Base-by-base conservation (phyloP, 92 coral and sea anemone genomes). In the Phenganax subtilis region DNA sequence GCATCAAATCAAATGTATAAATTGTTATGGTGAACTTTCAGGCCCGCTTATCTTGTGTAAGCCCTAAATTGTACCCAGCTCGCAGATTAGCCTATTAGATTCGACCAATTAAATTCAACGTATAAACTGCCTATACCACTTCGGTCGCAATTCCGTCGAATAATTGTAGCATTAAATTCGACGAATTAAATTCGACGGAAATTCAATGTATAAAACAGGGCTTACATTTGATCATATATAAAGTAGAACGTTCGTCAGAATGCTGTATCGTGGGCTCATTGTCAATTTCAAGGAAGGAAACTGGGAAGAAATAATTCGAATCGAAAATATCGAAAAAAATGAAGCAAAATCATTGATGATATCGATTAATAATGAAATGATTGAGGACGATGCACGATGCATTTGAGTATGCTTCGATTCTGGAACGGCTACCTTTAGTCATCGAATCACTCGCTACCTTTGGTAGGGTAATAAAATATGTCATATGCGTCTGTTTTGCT, bases 371-470 rank as follows among this genome's bases (percentile, higher is more conserved):
- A 61, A 20, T 62, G 83, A 30, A 65, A 62, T 79, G 83, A 53
- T 59, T 77, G 69, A 57, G 84, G 90, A 90, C 80, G 86, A 96
- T 96, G 99, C 99, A 96, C 85, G 99, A 96, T 96, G 99, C 99
- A 60, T 96, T 96, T 86, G 99, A 96, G 77, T 91, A 96, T 90
- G 99, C 97, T 71, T 88, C 96, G 31, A 89, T 96, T 85, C 77
- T 96, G 88, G 97, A 96, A 85, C 90, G 91, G 66, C 85, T 96
- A 28, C 99, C 99, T 0, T 77, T 96, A 77, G 90, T 89, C 81
- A 96, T 96, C 82, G 99, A 96, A 86, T 96, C 97, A 89, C 92
- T 96, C 54, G 97, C 99, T 5, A 96, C 97, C 6, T 90, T 86
- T 76, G 99, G 99, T 96, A 90, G 62, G 93, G 69, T 8, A 6